phyloP scores from a whole-genome alignment of 2,113 vertebrate species.

The Cacatua alba region DNA sequence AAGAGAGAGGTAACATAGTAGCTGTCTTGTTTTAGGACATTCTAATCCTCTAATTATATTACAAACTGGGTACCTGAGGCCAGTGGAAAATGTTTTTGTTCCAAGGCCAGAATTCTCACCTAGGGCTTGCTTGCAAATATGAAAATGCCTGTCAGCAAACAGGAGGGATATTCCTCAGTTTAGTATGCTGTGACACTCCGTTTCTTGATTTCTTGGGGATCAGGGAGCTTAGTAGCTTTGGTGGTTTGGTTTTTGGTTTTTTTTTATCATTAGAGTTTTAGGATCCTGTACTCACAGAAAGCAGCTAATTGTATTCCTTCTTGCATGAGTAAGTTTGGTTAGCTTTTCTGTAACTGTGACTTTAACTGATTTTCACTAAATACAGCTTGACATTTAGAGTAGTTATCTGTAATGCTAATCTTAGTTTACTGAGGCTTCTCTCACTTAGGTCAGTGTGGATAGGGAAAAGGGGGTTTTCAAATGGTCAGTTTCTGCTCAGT shows the following conservation, averaged over 20 bases:
- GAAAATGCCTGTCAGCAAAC: neutral
- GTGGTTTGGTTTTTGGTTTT: neutral
- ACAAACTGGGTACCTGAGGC: neutral
- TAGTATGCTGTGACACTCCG: neutral
- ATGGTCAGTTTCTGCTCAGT: neutral
- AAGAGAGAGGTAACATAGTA: neutral
- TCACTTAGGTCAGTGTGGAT: neutral
- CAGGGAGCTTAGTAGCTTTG: neutral
- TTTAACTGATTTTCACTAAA: neutral
- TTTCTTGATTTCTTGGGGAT: neutral
- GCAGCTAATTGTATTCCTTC: neutral
- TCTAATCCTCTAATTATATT: neutral
- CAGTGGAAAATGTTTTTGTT: neutral
- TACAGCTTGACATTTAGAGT: neutral
- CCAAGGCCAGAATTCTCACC: neutral
- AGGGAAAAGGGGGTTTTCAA: neutral
- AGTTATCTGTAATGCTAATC: neutral
- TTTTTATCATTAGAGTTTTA: no score
- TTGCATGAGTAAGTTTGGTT: neutral
- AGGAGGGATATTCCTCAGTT: neutral
- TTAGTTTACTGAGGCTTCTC: neutral
- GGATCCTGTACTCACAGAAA: neutral
- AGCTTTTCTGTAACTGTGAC: neutral
- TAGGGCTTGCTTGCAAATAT: neutral
- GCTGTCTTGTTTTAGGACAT: neutral